phyloP scores from a whole-genome alignment of 2,113 vertebrate species.

The Sminthopsis crassicaudata region DNA sequence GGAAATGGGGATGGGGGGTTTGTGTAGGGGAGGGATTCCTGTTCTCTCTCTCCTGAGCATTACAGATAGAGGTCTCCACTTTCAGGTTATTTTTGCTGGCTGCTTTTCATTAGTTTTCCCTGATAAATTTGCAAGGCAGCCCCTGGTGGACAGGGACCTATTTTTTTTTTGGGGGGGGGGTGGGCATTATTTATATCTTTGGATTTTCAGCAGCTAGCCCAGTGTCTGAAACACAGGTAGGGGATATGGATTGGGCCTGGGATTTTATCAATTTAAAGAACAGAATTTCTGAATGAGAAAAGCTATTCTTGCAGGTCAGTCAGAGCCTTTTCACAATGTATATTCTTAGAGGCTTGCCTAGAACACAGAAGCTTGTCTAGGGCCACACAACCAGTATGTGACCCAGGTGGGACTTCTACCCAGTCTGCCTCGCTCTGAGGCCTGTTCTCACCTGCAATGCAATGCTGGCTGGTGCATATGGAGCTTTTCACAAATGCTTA shows the following conservation, averaged over 20 bases:
- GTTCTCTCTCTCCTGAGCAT: constrained; percentile 12
- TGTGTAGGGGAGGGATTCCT: background rate
- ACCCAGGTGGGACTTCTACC: too few relatives aligned
- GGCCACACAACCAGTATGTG: background rate
- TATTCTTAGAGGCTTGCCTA: background rate
- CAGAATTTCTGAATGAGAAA: background rate
- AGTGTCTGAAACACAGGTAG: background rate
- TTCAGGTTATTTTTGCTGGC: background rate
- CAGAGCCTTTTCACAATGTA: background rate
- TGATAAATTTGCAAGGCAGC: background rate
- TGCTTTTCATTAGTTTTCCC: background rate
- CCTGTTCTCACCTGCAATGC: too few relatives aligned
- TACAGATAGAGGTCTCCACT: background rate
- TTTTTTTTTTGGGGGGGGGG: too few relatives aligned
- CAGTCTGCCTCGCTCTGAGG: too few relatives aligned
- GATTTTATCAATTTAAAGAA: background rate
- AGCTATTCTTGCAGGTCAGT: background rate
- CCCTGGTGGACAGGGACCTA: background rate
- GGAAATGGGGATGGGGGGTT: background rate
- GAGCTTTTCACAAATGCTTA: too few relatives aligned
- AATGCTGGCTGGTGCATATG: too few relatives aligned
- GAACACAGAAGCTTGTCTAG: background rate
- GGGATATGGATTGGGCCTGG: background rate
- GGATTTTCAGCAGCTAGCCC: background rate
- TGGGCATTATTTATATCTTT: background rate